Evolutionary conservation across 2,888 invertebrate genomes (phyloP), one percentile per base, ranked within the genome.

Genomic region (Xestia c-nigrum): DNA sequence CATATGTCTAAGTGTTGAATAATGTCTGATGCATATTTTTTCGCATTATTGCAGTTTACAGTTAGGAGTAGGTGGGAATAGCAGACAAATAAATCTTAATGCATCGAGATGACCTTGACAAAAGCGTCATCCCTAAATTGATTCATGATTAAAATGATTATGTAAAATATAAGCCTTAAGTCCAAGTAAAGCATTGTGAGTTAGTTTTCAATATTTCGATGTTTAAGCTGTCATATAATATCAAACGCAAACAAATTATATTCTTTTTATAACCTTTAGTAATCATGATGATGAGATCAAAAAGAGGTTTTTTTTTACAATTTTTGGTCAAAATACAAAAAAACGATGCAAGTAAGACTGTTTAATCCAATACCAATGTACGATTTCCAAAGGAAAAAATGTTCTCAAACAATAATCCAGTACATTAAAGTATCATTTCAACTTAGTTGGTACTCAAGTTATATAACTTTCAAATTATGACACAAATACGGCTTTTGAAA

Each of bases 391-490:
- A 16, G 43, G 19, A 9, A 65, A 46, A 66, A 47, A 38, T 38
- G 14, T 21, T 72, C 57, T 10, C 24, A 57, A 76, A 65, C 12
- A 40, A 21, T n/a, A 69, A 40, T 77, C 31, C 31, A 59, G 43
- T 68, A n/a, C 12, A 19, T 14, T 38, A 38, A 46, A 78, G 46
- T 24, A 31, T 46, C 38, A 21, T 14, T 66, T 47, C 5, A 52
- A 52, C 46, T 21, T 14, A 65, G 50, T 47, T 55, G 2, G 16
- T 67, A 52, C 76, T 46, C 38, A 50, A 31, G 71, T 83, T 83
- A 83, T 85, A 85, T 85, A 85, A 85, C 63, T 31, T 65, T 40
- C 47, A 69, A 84, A 80, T 67, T 40, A 57, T 76, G 84, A 76
- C 85, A 69, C 65, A 84, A 73, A 75, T 78, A 72, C 52, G n/a